phyloP scores from a whole-genome alignment of 2,797 vertebrate genomes.

The Periophthalmus magnuspinnatus region DNA sequence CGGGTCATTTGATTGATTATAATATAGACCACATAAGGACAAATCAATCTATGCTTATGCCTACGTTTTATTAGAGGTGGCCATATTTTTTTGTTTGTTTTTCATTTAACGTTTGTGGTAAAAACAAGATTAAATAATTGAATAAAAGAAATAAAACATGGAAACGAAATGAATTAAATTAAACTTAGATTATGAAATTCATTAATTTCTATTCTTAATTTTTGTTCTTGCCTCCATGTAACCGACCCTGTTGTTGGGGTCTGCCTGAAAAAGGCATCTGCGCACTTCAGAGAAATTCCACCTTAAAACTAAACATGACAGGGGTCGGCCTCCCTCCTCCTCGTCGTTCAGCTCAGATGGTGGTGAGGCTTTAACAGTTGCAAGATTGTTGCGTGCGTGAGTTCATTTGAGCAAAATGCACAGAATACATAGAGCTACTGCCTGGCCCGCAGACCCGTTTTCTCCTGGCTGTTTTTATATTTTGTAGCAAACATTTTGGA shows the following conservation, averaged over 20 bases:
- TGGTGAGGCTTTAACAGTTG: constrained; percentile 15
- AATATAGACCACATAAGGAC: not conserved
- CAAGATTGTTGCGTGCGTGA: constrained; percentile 8
- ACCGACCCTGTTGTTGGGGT: not conserved
- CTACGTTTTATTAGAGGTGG: not conserved
- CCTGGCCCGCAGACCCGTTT: constrained; percentile 3
- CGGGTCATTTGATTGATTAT: not conserved
- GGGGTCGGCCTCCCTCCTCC: not conserved
- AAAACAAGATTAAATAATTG: not conserved
- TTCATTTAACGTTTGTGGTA: not conserved
- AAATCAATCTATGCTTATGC: not conserved
- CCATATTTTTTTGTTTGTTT: not conserved
- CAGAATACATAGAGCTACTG: not conserved
- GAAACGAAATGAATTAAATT: not conserved
- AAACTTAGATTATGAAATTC: not conserved
- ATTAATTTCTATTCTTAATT: not conserved
- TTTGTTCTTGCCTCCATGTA: not conserved
- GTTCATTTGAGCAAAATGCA: constrained; percentile 18
- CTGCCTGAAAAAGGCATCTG: not conserved
- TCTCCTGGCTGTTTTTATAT: not conserved
- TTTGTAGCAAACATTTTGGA: not conserved
- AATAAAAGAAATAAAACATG: no score
- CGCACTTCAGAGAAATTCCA: constrained; percentile 21
- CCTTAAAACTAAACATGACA: constrained; percentile 55
- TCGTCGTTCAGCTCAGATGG: constrained; percentile 28